Evolutionary conservation across 1,140 invertebrate genomes (phyloP).

Genomic region (Mercenaria mercenaria): DNA sequence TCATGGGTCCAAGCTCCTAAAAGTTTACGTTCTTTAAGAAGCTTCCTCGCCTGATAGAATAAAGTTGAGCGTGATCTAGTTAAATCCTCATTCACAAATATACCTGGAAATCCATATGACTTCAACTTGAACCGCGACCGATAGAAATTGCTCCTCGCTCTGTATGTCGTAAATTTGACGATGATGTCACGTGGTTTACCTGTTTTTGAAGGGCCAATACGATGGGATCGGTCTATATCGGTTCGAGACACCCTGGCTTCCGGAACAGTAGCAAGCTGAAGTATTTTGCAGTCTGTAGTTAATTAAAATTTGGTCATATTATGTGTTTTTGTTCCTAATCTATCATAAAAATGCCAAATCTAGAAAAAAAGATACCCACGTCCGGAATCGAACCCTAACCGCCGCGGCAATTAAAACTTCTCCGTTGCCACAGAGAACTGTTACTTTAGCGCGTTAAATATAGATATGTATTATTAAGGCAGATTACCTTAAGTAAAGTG

Average conservation of each 20-base stretch:
- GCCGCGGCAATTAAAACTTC: too few species aligned
- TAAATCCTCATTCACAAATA: neutral
- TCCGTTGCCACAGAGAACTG: too few species aligned
- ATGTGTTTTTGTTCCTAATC: too few species aligned
- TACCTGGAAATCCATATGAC: neutral
- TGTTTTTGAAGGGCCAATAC: neutral
- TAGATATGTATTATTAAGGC: too few species aligned
- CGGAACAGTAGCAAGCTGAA: neutral
- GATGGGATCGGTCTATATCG: neutral
- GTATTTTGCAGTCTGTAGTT: neutral
- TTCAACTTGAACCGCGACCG: neutral
- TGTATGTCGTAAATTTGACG: neutral
- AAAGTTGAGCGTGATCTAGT: neutral
- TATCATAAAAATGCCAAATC: too few species aligned
- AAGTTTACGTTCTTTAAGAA: too few species aligned
- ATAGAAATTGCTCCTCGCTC: neutral
- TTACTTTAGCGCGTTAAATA: too few species aligned
- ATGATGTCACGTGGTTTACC: neutral
- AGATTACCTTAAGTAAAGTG: too few species aligned
- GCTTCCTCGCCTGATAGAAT: neutral
- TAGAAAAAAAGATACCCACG: too few species aligned
- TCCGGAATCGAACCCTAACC: too few species aligned
- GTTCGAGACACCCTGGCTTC: neutral
- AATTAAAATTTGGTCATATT: neutral
- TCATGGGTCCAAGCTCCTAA: too few species aligned